Evolutionary conservation across 2,797 vertebrate species (phyloP), one percentile per base, ranked within the genome.

Genomic region (Darevskia nairensis): DNA sequence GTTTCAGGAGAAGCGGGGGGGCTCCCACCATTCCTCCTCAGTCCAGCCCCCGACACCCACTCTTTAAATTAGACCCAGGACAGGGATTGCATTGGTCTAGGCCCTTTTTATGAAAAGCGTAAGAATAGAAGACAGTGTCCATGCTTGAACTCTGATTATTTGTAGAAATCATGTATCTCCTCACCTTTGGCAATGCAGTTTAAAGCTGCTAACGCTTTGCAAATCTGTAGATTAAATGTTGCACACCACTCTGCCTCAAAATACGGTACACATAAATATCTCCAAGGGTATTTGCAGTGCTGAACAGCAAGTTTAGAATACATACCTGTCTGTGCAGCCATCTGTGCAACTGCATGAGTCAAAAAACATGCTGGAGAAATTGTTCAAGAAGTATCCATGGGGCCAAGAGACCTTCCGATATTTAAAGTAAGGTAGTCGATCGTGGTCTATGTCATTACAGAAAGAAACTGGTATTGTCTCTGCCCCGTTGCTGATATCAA

Each of bases 321-420:
- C 96, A 93, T 86, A 97, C 97, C 94, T 95, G 72, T 98, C 96
- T 0, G 80, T 66, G 93, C 99, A 99, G 92, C 98, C 98, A 75
- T 98, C 98, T 0, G 91, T 95, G 92, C 99, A 99, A 95, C 97
- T 97, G 90, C 98, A 99, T 32, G 98, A 98, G 78, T 95, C 92
- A 10, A 84, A 59, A 95, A 98, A 98, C 35, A 97, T 91, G 5
- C 93, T 91, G 1, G 96, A 94, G 17, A 96, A 94, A 85, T 94
- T 97, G 93, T 97, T 97, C 86, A 99, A 95, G 85, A 97, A 98
- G 93, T 98, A 99, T 89, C 98, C 97, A 17, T 97, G 98, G 0
- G 98, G 99, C 98, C 98, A 98, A 0, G 98, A 96, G 1, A 97
- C 97, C 90, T 97, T 98, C 64, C 98, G 97, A 85, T 99, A 99